A percentile compares a stretch with the other conserved stretches of the same genome.
These are phyloP conservation scores for Bombus pyrosoma DNA, from an alignment of 1,140 invertebrate species.

Conservation along the genomic window DNA sequence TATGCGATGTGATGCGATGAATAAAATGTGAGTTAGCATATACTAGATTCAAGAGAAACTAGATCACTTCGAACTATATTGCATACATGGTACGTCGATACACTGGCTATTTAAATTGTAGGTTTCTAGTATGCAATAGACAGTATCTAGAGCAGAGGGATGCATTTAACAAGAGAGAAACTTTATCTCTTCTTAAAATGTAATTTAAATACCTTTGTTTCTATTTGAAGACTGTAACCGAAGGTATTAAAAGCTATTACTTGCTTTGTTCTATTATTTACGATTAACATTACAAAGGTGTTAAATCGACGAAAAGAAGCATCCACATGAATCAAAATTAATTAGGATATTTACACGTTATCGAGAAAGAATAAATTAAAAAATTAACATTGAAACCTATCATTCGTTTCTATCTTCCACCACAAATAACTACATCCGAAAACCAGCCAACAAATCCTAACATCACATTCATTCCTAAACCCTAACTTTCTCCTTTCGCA, in stretches of 20 bases:
- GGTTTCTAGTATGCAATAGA: neutral
- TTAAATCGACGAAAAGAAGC: no score
- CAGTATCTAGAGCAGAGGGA: neutral
- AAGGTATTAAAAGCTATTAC: no score
- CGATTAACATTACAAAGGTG: no score
- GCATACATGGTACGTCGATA: neutral
- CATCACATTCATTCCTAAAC: neutral
- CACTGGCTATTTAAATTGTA: neutral
- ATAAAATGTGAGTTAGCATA: neutral
- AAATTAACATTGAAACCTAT: neutral
- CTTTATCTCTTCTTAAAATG: neutral
- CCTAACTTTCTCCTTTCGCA: neutral
- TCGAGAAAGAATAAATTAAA: no score
- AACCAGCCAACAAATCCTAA: neutral
- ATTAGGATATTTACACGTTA: no score
- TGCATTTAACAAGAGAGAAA: neutral
- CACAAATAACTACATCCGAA: neutral
- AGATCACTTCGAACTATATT: neutral
- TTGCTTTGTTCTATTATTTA: no score
- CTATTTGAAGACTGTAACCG: no score
- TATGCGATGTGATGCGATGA: neutral
- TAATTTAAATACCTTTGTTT: no score
- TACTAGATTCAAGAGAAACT: neutral
- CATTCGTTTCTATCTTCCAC: neutral
- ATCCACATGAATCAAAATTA: no score